Evolutionary conservation across 2,113 vertebrate species (phyloP).

Genomic region (Tetrao urogallus): DNA sequence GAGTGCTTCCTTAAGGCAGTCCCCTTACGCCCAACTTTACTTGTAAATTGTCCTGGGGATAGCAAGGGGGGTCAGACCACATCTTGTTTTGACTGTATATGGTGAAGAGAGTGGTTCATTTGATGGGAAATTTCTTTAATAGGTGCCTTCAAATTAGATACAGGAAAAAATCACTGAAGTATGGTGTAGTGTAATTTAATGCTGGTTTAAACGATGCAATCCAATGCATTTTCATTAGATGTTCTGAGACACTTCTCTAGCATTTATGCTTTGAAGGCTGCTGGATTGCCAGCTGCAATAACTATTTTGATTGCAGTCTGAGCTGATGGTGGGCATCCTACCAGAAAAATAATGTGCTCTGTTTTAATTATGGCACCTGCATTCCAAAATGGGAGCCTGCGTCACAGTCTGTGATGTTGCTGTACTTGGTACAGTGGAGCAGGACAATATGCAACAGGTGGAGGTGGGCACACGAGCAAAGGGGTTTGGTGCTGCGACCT

Average conservation of each 20-base stretch:
- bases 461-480: not conserved
- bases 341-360: conserved; percentile 59
- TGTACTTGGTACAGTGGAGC: not conserved
- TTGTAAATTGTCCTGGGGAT: not conserved
- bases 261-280: conserved; percentile 53
- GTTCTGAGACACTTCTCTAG: conserved; percentile 52
- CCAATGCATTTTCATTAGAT: conserved; percentile 66
- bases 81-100: not conserved
- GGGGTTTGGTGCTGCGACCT: conserved; percentile 22
- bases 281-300: conserved; percentile 65
- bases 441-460: not conserved
- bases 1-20: not conserved
- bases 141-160: conserved; percentile 50
- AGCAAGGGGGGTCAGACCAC: not conserved
- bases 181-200: conserved; percentile 60
- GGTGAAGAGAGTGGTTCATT: not conserved
- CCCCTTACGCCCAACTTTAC: not conserved
- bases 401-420: not conserved
- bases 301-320: conserved; percentile 66
- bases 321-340: conserved; percentile 62
- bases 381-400: not conserved
- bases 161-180: conserved; percentile 33
- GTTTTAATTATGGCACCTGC: conserved; percentile 69
- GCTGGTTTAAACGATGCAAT: conserved; percentile 67
- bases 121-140: conserved; percentile 42